phyloP scores from a whole-genome alignment of 2,888 invertebrate genomes.

The Hypercompe scribonia region DNA sequence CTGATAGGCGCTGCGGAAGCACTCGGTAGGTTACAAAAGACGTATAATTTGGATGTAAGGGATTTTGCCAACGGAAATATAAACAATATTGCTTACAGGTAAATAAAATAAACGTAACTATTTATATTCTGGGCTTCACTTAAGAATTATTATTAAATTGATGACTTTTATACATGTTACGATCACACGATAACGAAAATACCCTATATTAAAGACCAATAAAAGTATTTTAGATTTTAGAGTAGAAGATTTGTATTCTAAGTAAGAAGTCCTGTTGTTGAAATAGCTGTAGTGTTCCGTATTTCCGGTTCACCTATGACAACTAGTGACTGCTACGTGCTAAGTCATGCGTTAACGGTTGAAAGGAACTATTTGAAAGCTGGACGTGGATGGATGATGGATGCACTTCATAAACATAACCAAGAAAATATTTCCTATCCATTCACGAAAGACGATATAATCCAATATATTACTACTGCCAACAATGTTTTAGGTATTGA shows the following conservation, averaged over 20 bases:
- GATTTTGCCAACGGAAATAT: constrained; percentile 10
- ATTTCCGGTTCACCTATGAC: constrained; percentile 87
- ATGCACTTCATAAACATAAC: constrained; percentile 92
- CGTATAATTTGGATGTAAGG: constrained; percentile 7
- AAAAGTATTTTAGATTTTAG: not conserved
- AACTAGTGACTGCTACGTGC: constrained; percentile 98
- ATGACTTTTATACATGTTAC: no score
- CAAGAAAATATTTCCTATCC: constrained; percentile 82
- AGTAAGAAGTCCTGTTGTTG: not conserved
- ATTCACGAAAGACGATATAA: constrained; percentile 91
- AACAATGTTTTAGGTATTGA: constrained; percentile 93
- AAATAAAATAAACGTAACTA: not conserved
- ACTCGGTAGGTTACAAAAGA: constrained; percentile 5
- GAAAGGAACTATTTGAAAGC: constrained; percentile 97
- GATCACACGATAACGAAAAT: no score
- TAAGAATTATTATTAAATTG: no score
- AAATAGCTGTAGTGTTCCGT: not conserved
- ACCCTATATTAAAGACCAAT: not conserved
- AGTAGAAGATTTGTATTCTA: not conserved
- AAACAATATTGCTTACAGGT: constrained; percentile 4
- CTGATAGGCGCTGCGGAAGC: constrained; percentile 5
- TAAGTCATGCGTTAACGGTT: constrained; percentile 95
- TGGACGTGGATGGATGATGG: constrained; percentile 97
- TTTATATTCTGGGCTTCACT: not conserved
- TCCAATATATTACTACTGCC: constrained; percentile 98